A percentile compares a stretch with the other conserved stretches of the same genome.
These are phyloP conservation scores for Ceratina calcarata DNA, from an alignment of 1,140 invertebrate species.

Conservation along the genomic window DNA sequence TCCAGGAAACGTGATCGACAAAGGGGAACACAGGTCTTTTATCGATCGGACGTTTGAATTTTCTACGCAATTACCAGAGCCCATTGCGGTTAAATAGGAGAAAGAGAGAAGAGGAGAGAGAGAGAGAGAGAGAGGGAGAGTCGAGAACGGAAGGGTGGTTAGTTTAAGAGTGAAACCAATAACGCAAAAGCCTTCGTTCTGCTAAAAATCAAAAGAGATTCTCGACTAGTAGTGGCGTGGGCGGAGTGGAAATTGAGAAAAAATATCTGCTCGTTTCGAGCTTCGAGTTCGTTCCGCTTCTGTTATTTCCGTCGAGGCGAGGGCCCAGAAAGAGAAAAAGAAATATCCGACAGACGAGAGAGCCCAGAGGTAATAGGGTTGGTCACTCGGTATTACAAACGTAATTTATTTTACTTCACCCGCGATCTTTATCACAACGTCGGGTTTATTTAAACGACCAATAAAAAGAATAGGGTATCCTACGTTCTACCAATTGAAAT, in stretches of 20 bases:
- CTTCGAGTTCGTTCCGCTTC: constrained; percentile 35
- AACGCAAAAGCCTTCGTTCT: constrained; percentile 19
- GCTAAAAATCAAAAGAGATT: constrained; percentile 45
- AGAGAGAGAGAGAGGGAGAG: background rate
- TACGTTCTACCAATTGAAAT: constrained; percentile 32
- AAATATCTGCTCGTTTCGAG: constrained; percentile 35
- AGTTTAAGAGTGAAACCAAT: constrained; percentile 35
- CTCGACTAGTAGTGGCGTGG: background rate
- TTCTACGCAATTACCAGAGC: background rate
- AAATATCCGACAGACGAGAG: background rate
- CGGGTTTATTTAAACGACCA: constrained; percentile 57
- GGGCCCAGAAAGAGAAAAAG: background rate
- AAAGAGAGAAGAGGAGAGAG: too few relatives aligned
- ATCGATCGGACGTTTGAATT: background rate
- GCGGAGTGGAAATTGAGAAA: constrained; percentile 34
- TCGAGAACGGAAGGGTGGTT: background rate
- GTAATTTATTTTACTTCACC: constrained; percentile 66
- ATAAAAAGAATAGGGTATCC: constrained; percentile 32
- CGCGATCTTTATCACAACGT: constrained; percentile 60
- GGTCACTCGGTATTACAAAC: constrained; percentile 59
- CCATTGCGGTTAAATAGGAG: background rate
- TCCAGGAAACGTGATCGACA: background rate
- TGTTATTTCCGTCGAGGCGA: constrained; percentile 40
- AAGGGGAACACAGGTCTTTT: background rate
- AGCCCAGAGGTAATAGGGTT: constrained; percentile 37